Evolutionary conservation across 1,140 invertebrate species (phyloP).

Genomic region (Polypedilum pembai): DNA sequence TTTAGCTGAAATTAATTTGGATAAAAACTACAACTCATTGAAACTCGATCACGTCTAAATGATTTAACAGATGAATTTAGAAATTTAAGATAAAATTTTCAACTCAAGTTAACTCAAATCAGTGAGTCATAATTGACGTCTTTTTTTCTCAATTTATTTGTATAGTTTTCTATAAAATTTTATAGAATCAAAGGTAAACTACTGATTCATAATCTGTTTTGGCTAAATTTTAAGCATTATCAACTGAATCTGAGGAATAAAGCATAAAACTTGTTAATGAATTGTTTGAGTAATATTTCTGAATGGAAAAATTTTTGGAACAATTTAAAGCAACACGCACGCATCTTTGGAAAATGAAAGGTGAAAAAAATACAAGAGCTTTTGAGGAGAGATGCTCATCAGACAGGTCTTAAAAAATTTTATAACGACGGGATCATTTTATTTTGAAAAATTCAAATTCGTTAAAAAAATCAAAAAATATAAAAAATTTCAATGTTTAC

Average conservation of each 20-base stretch:
- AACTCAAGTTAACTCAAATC: slow-evolving; percentile 58
- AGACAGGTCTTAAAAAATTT: slow-evolving; percentile 40
- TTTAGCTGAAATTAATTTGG: slow-evolving; percentile 78
- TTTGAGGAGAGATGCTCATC: slow-evolving; percentile 47
- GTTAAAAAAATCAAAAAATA: too few relatives aligned
- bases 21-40: slow-evolving; percentile 66
- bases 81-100: slow-evolving; percentile 56
- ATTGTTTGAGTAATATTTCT: slow-evolving; percentile 63
- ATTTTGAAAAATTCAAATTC: too few relatives aligned
- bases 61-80: slow-evolving; percentile 62
- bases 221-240: slow-evolving; percentile 73
- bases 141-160: neutral
- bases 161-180: slow-evolving; percentile 32
- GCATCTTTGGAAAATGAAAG: slow-evolving; percentile 73
- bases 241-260: slow-evolving; percentile 80
- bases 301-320: slow-evolving; percentile 70
- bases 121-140: slow-evolving; percentile 48
- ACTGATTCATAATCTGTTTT: slow-evolving; percentile 71
- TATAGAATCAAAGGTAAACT: slow-evolving; percentile 57
- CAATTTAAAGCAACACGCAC: slow-evolving; percentile 65
- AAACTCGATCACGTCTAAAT: slow-evolving; percentile 59
- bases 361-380: slow-evolving; percentile 80
- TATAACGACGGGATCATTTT: slow-evolving; percentile 38
- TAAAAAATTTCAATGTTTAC: too few relatives aligned
- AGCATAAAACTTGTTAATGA: slow-evolving; percentile 70